Evolutionary conservation across 2,888 invertebrate species (phyloP).

Genomic region (Troilus luridus): DNA sequence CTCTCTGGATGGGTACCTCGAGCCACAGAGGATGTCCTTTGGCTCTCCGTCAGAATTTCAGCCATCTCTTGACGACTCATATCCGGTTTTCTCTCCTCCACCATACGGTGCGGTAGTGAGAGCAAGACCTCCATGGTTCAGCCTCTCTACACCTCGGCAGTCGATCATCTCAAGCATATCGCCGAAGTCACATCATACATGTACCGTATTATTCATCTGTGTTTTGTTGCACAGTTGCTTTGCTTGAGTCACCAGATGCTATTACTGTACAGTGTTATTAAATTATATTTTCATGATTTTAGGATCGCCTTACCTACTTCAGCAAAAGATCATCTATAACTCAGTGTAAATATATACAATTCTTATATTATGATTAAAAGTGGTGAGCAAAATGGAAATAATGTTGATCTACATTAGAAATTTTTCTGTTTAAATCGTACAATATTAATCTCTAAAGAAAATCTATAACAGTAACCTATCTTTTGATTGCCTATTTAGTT

Average conservation of each 20-base stretch:
- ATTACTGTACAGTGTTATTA: slow-evolving; percentile 30
- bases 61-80: slow-evolving; percentile 83
- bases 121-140: slow-evolving; percentile 67
- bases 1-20: slow-evolving; percentile 88
- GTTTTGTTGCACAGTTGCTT: slow-evolving; percentile 57
- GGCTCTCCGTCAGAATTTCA: slow-evolving; percentile 74
- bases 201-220: slow-evolving; percentile 72
- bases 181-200: slow-evolving; percentile 90
- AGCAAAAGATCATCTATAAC: slow-evolving; percentile 29
- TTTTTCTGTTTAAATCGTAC: not conserved
- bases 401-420: not conserved
- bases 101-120: slow-evolving; percentile 73
- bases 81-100: slow-evolving; percentile 88
- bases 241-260: slow-evolving; percentile 56
- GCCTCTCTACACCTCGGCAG: slow-evolving; percentile 75
- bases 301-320: not conserved
- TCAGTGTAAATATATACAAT: not conserved
- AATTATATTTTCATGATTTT: slow-evolving; percentile 18
- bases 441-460: not conserved
- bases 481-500: not conserved
- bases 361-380: not conserved
- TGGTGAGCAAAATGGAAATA: not conserved
- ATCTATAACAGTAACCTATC: not conserved
- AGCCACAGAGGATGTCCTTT: slow-evolving; percentile 86
- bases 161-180: slow-evolving; percentile 85